Base-by-base conservation (phyloP, 2,888 invertebrate genomes). In the Pandemis heparana region DNA sequence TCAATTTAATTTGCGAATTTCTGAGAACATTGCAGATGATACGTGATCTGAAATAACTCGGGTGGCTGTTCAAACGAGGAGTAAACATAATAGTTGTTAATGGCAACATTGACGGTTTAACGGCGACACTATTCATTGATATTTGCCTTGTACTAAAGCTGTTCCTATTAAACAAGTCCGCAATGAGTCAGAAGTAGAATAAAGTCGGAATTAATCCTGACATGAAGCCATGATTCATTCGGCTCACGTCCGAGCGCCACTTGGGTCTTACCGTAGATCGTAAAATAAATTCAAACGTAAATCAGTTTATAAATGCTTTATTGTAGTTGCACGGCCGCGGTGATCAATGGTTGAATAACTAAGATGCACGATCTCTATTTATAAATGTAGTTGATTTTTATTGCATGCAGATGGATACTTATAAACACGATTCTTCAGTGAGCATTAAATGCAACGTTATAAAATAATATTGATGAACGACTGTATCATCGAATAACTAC, bases 221-320 rank as follows among this genome's bases (percentile, higher is more conserved):
- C 76, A 56, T 56, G 71, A 69, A 53, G 69, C 68, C 63, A 66
- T 81, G 78, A 78, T 75, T 79, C 79, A 79, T 79, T 77, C 76
- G 43, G 18, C 46, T 64, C 78, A 77, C 72, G 78, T 77, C 74
- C 76, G 68, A 65, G 63, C 71, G 61, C 66, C 67, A 51, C 75
- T 59, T 53, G 66, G 66, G 75, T 23, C 70, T 14, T 76, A 68
- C 72, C 59, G 72, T 68, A 46, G 65, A 74, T 69, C 71, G 63
- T 74, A 68, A 75, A 67, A 76, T 69, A 74, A 76, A 73, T 74
- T 74, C 61, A 70, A 76, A 74, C 56, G 65, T 73, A 76, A 76
- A 74, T 69, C 59, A 66, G 62, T 59, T 70, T 53, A 51, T 43
- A 67, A 51, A 67, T 48, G 72, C 43, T 61, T 38, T 66, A 63